Conservation (phyloP, 2,888 invertebrate species). For the Itoplectis maculator region DNA sequence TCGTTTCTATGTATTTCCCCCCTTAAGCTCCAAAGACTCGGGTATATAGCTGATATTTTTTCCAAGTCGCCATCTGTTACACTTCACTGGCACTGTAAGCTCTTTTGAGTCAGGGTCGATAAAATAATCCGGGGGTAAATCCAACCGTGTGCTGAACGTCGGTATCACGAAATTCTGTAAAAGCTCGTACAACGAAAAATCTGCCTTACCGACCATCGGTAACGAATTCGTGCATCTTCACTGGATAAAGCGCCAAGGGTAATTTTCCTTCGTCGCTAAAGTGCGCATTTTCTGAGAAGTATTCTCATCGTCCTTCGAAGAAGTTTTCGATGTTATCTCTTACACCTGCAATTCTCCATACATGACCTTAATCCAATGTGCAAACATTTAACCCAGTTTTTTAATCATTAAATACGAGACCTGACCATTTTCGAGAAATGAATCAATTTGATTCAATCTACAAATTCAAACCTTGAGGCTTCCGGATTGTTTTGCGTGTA, state of each 20-base stretch:
- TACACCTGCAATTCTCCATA: background rate
- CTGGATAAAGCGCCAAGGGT: slow-evolving; percentile 37
- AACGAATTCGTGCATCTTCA: background rate
- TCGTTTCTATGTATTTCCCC: too few species aligned
- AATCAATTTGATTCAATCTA: too few species aligned
- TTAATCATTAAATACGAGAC: background rate
- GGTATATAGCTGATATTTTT: background rate
- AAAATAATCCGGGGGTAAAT: slow-evolving; percentile 25
- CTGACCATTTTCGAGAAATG: too few species aligned
- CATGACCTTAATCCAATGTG: background rate
- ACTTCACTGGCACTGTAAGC: background rate
- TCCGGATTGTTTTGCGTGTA: too few species aligned
- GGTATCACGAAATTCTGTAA: slow-evolving; percentile 38
- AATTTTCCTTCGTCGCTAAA: slow-evolving; percentile 30
- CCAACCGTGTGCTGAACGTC: background rate
- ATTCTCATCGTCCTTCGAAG: background rate
- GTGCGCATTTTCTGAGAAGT: background rate
- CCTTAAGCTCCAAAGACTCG: background rate
- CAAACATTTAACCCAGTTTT: background rate
- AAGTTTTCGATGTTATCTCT: background rate
- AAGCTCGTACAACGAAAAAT: slow-evolving; percentile 19
- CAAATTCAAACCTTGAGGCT: too few species aligned
- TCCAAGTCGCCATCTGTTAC: slow-evolving; percentile 54
- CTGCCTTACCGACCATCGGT: slow-evolving; percentile 55
- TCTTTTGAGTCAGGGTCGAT: slow-evolving; percentile 51